These are phyloP conservation scores for Plutella xylostella DNA, from an alignment of 2,888 invertebrate species.

Conservation along the genomic window DNA sequence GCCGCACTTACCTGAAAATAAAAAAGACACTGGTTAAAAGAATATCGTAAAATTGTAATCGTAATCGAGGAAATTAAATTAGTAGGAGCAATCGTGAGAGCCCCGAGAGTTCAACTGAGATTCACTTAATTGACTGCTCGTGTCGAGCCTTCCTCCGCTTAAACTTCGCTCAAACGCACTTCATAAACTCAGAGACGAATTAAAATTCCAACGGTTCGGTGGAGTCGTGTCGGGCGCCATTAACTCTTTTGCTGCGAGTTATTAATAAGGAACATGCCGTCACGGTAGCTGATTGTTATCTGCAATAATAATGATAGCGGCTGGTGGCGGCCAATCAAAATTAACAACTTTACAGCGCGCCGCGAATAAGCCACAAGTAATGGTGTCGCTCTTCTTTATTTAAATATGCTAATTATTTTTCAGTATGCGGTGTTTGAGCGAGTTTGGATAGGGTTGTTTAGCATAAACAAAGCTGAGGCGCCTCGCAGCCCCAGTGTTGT, in stretches of 20 bases:
- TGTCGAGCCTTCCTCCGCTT: no score
- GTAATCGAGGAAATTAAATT: no score
- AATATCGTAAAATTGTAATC: no score
- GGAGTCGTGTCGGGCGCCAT: conserved; percentile 58
- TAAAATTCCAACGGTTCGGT: conserved; percentile 59
- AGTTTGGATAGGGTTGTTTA: conserved; percentile 33
- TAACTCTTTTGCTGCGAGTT: conserved; percentile 49
- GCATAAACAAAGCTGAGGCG: conserved; percentile 50
- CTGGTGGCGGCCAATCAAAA: conserved; percentile 34
- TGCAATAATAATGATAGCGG: conserved; percentile 38
- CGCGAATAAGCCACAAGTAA: conserved; percentile 30
- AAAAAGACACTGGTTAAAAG: no score
- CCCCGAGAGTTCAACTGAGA: no score
- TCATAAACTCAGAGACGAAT: no score
- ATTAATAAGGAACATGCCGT: conserved; percentile 51
- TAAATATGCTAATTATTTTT: conserved; percentile 56
- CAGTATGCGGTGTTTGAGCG: conserved; percentile 41
- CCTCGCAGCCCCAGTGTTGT: conserved; percentile 19
- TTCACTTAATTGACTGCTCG: no score
- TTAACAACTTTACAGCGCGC: conserved; percentile 36
- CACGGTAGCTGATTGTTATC: conserved; percentile 36
- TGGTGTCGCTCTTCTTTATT: conserved; percentile 38
- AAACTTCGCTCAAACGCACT: no score
- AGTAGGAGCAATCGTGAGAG: no score
- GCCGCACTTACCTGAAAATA: conserved; percentile 44